Conservation (phyloP, 2,797 vertebrate genomes). For the Hyperoplus immaculatus region DNA sequence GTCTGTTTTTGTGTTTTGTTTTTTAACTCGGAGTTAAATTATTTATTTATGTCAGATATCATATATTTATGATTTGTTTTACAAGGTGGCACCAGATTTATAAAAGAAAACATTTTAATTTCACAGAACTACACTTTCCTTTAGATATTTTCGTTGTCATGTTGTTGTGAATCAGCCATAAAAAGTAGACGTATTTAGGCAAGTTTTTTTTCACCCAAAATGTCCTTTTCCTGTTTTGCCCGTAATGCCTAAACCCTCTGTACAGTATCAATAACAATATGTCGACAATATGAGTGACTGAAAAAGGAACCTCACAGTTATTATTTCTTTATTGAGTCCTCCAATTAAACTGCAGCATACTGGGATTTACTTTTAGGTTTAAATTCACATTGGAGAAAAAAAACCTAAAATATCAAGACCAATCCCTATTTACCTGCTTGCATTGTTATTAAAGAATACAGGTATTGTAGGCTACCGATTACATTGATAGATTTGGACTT, state of each 20-base stretch:
- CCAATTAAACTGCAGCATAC: constrained; percentile 12
- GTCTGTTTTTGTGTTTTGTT: constrained; percentile 31
- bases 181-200: constrained; percentile 15
- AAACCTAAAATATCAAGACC: not conserved
- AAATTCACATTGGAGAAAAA: not conserved
- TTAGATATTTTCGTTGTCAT: not conserved
- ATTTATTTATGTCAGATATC: constrained; percentile 67
- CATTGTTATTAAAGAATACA: constrained; percentile 48
- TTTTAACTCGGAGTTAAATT: constrained; percentile 40
- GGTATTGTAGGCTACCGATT: not conserved
- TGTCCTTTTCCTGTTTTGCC: constrained; percentile 33
- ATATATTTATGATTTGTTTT: constrained; percentile 70
- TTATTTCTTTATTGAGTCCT: not conserved
- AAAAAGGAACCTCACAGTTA: not conserved
- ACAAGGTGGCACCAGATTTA: constrained; percentile 30
- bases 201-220: constrained; percentile 25
- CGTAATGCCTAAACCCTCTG: constrained; percentile 33
- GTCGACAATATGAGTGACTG: not conserved
- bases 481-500: not conserved
- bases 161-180: constrained; percentile 11
- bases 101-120: not conserved
- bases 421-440: constrained; percentile 18
- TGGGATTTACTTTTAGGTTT: constrained; percentile 3
- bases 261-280: constrained; percentile 32
- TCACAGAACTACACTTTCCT: constrained; percentile 5